Conservation (phyloP, 2,797 vertebrate genomes). For the Gorsachius magnificus region DNA sequence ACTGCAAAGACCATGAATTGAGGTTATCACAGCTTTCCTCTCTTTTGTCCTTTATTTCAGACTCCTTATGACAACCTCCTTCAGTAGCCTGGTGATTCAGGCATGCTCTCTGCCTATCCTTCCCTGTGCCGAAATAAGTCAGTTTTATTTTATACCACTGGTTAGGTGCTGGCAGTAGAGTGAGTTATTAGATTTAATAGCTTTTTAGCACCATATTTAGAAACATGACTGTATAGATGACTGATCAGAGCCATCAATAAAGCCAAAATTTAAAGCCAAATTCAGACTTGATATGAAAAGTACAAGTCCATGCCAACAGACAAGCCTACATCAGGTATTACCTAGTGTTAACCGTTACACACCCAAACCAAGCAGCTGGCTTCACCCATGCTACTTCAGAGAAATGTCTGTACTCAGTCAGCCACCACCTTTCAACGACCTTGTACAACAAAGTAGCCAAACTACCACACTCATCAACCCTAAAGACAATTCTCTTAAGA, state of each 20-base stretch:
- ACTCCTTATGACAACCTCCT: background rate
- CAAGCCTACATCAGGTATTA: background rate
- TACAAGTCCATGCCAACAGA: background rate
- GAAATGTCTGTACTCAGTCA: background rate
- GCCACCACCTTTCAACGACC: background rate
- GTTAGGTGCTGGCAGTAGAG: background rate
- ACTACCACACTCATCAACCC: background rate
- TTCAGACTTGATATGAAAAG: background rate
- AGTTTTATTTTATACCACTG: background rate
- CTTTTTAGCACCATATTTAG: background rate
- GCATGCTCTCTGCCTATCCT: background rate
- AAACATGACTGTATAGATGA: background rate
- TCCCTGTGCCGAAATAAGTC: background rate
- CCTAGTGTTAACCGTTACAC: background rate
- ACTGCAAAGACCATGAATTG: rapidly evolving
- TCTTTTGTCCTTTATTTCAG: background rate
- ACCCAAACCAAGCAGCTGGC: background rate
- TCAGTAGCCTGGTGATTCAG: background rate
- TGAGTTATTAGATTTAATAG: background rate
- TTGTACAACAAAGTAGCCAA: background rate
- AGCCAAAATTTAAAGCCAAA: background rate
- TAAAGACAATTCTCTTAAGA: background rate
- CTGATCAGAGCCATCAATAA: background rate
- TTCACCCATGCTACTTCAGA: background rate
- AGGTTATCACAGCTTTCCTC: background rate